Evolutionary conservation across 1,140 invertebrate genomes (phyloP), one percentile per base, ranked within the genome.

Genomic region (Belonocnema kinseyi): DNA sequence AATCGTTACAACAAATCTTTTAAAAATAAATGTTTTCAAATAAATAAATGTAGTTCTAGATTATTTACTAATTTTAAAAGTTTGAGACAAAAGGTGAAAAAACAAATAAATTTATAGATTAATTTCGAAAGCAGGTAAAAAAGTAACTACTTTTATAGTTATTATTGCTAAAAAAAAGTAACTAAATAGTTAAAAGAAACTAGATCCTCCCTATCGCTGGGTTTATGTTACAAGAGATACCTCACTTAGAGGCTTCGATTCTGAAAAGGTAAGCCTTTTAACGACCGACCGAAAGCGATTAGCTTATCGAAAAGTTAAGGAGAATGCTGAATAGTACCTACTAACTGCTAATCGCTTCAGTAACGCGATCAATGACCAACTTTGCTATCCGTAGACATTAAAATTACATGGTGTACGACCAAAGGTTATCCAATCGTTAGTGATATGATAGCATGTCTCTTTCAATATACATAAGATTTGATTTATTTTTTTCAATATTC

Each of bases 251-350:
- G 53, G 53, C 17, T n/a, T 53, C 14, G 12, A 14, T 17, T 54
- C 16, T 54, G 2, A 54, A 54, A 54, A 54, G 53, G n/a, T 54
- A 54, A 54, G 53, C 17, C 53, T 54, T 33, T 54, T 54, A 54
- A 54, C n/a, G 53, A 54, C n/a, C 53, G 17, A 54, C 53, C 53
- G n/a, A 54, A 54, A n/a, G 53, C 53, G 53, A 54, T 54, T 54
- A 54, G n/a, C 53, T 54, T 54, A 54, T 54, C 53, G 53, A 54
- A 54, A 54, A 54, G 53, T 54, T 54, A 54, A 54, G 53, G 16
- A 54, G 53, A 54, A 16, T 17, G 16, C n/a, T 54, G n/a, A 17
- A 54, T 17, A 54, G 53, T 54, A 54, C 7, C 53, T 19, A 17
- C 53, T n/a, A 54, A n/a, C 53, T 19, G 53, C 17, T 54, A 54